Evolutionary conservation across 2,797 vertebrate genomes (phyloP), one percentile per base, ranked within the genome.

Genomic region (Hafferia zeledoni): DNA sequence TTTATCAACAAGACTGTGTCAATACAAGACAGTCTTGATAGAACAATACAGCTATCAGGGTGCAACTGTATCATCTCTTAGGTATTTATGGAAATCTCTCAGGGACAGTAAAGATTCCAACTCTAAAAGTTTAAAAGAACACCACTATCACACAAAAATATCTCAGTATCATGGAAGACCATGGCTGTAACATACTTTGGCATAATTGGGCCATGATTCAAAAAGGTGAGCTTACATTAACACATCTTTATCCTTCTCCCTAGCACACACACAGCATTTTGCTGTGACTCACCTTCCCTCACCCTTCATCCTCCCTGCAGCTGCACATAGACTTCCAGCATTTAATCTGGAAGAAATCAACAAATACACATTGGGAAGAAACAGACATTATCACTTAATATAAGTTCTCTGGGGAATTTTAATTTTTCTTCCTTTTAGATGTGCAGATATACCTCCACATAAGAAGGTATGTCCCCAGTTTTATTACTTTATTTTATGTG

Each of bases 171-270:
- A 68, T 17, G 46, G 64, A 90, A 90, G 64, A 41, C 56, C 8
- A 3, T 52, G 63, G 43, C n/a, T 90, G 39, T 87, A 96, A 92
- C 70, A 52, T 11, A 79, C 23, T 90, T 89, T 31, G 86, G 88
- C 85, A 89, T 86, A 95, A 88, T 11, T 23, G 11, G 81, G 83
- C 67, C 81, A 65, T 43, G 81, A 72, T 31, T 95, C 47, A 82
- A 78, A 84, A 80, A 80, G 44, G 79, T 81, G 68, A 89, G 69
- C 37, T 87, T 70, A 70, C 39, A 49, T 1, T 9, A 91, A 78
- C 84, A 75, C 57, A 75, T 75, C 72, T 70, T 91, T 52, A 83
- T 44, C 60, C 33, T 90, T 80, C 72, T 86, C 39, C 53, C 61
- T 61, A 68, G 65, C n/a, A 71, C 55, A 61, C 35, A 86, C 56